Conservation (phyloP, 2,797 vertebrate genomes). For the Xenops minutus region DNA sequence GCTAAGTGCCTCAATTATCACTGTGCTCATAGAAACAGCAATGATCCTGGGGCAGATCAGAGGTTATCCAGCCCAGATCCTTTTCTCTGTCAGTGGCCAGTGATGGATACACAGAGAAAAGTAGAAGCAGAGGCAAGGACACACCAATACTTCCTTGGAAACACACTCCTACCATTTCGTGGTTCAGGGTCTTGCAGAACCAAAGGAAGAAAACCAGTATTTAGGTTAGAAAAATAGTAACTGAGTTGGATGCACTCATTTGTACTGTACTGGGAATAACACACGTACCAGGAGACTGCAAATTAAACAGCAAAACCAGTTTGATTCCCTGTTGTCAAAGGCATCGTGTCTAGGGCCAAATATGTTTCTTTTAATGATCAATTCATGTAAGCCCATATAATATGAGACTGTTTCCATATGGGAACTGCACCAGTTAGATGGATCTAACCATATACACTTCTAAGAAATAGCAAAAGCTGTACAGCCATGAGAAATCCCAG, state of each 20-base stretch:
- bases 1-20: neutral
- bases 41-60: fast-evolving
- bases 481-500: neutral
- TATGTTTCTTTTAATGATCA: neutral
- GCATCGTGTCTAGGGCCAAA: neutral
- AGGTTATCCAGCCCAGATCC: neutral
- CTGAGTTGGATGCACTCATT: neutral
- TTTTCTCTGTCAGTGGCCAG: neutral
- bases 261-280: neutral
- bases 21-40: neutral
- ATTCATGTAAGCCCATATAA: neutral
- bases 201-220: neutral
- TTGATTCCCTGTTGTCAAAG: neutral
- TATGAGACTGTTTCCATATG: neutral
- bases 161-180: neutral
- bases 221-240: neutral
- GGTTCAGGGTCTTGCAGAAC: neutral
- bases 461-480: neutral
- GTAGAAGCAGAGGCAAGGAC: neutral
- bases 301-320: neutral
- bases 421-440: neutral
- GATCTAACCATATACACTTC: neutral
- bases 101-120: neutral
- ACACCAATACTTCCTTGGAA: neutral
- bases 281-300: neutral